Evolutionary conservation across 2,888 invertebrate species (phyloP), one percentile per base, ranked within the genome.

Genomic region (Scrobipalpa atriplicella): DNA sequence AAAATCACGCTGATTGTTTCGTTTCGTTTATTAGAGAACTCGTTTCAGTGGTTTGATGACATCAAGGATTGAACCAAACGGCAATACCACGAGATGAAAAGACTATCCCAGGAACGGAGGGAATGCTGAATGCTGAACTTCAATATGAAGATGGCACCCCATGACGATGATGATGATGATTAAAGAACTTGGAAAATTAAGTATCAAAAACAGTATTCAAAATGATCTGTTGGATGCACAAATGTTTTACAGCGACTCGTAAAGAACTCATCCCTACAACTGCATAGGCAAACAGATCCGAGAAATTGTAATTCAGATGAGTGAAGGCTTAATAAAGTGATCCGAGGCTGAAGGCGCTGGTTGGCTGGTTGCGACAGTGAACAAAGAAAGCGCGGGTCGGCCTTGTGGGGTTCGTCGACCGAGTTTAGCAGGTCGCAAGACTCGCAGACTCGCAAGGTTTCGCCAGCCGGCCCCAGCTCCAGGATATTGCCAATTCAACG

Each of bases 401-500:
- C 92, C 92, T 92, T 92, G 90, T 80, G 73, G 86, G 86, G 92
- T 91, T 92, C 92, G 87, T 89, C 88, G 92, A 86, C 92, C 92
- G 92, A 90, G 82, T 91, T 92, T 88, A 86, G 91, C 91, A 82
- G 89, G 90, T 90, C 90, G 88, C 92, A 92, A 92, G 92, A 91
- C 92, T 92, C 54, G 87, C 91, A 92, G 91, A 91, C 92, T 92
- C 54, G 87, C 92, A 92, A 92, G 92, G 92, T 92, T 92, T 92
- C 90, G 90, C 92, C 92, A 92, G 87, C 86, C 91, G 87, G 87
- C 88, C 89, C 90, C 91, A 90, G 21, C 41, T 21, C 43, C 62
- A 41, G 58, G 58, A 58, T 58, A 58, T 58, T 92, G 92, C 92
- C 92, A 92, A 92, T 90, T 89, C 87, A 85, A 82, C 87, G 86